Base-by-base conservation (phyloP, 1,140 invertebrate genomes). In the Heliconius congener region DNA sequence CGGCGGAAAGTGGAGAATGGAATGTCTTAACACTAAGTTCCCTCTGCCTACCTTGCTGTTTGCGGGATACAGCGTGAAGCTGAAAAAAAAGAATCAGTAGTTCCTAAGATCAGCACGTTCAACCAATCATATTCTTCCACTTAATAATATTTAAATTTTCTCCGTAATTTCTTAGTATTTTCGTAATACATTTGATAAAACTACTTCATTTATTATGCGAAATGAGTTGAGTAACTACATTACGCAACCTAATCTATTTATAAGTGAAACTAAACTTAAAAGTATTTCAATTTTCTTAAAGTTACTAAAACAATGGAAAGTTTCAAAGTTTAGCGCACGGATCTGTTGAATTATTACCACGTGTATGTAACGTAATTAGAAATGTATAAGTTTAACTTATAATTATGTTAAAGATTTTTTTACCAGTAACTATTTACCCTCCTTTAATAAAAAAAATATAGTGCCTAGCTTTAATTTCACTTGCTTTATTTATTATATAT, bases 261-360 rank as follows among this genome's bases (percentile, higher is more conserved):
- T 77, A 52, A 73, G 46, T 77, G 27, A 73, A 77, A 77, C 76
- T 66, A 66, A 66, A 30, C 11, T 60, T 60, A 27, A 27, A 30
- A 66, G 60, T 66, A 30, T 80, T 75, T 75, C 23, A 76, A 76
- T 74, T 79, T 66, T 74, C 55, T 75, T 75, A 50, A 30, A 55
- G 50, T 80, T 73, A 23, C 55, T 71, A 79, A 19, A 71, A 74
- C n/a, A 75, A 52, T 60, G 46, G 16, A 76, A 57, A 57, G 71
- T 74, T 74, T 39, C 5, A 75, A 80, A 80, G 19, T 76, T 80
- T 60, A 73, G 60, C 74, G 39, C n/a, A 23, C 30, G 78, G 71
- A 76, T 37, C 34, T 34, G 34, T 23, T 52, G 70, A 75, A 75
- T 39, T 66, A 75, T 30, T 66, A 66, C 60, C 11, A 30, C 23